Evolutionary conservation across 2,797 vertebrate genomes (phyloP).

Genomic region (Hydrocynus forskahlii): DNA sequence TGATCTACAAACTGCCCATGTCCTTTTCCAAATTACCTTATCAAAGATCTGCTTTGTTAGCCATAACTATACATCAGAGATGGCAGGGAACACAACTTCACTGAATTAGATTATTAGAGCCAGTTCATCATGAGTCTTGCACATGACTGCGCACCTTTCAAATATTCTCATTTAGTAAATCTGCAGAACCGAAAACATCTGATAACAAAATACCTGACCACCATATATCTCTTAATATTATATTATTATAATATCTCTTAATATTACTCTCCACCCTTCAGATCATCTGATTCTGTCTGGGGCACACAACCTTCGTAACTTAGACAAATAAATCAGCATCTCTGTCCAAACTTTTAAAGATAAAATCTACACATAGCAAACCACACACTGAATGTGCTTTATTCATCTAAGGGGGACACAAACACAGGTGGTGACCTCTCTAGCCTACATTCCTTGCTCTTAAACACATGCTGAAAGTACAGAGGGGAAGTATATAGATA

Average conservation of each 20-base stretch:
- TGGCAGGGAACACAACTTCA: conserved; percentile 37
- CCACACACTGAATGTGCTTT: not conserved
- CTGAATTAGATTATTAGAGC: conserved; percentile 45
- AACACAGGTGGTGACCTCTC: not conserved
- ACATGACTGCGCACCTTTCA: conserved; percentile 21
- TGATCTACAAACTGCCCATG: conserved; percentile 40
- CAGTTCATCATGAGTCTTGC: conserved; percentile 28
- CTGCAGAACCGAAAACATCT: conserved; percentile 9
- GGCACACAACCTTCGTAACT: conserved; percentile 19
- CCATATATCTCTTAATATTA: conserved; percentile 6
- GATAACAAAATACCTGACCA: conserved; percentile 1
- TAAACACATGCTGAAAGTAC: not conserved
- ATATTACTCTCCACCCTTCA: conserved; percentile 10
- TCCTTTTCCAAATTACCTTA: conserved; percentile 33
- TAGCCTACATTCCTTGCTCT: not conserved
- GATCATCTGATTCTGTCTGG: not conserved
- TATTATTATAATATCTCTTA: too few species aligned
- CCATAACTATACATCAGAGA: conserved; percentile 37
- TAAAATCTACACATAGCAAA: not conserved
- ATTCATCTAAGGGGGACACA: not conserved
- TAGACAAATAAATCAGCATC: not conserved
- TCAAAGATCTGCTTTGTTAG: conserved; percentile 48
- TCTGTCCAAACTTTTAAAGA: not conserved
- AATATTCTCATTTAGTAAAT: conserved; percentile 39
- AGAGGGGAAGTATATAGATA: not conserved